Conservation (phyloP, 2,797 vertebrate species). For the Acridotheres tristis region DNA sequence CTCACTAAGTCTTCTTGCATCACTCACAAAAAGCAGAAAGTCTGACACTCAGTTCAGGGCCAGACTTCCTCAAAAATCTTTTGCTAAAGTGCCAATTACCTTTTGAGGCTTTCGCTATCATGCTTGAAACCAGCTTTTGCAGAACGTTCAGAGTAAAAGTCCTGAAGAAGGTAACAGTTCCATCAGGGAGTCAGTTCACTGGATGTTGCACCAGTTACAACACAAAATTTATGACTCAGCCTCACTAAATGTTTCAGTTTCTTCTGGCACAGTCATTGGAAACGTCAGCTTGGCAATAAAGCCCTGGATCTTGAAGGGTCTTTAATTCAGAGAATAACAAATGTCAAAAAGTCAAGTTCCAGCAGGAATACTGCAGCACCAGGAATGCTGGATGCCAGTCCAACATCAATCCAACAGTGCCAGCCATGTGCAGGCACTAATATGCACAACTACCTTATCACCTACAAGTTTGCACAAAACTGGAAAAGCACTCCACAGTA, state of each 20-base stretch:
- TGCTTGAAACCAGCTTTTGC: not conserved
- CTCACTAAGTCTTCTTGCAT: not conserved
- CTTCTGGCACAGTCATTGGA: not conserved
- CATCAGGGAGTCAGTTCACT: not conserved
- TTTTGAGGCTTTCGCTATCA: not conserved
- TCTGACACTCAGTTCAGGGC: not conserved
- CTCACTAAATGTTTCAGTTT: not conserved
- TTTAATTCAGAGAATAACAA: conserved; percentile 37
- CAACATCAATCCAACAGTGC: not conserved
- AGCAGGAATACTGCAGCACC: not conserved
- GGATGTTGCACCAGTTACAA: not conserved
- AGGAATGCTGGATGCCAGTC: not conserved
- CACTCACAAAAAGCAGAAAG: not conserved
- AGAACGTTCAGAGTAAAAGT: not conserved
- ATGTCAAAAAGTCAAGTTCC: not conserved
- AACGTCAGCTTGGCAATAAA: not conserved
- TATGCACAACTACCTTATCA: not conserved
- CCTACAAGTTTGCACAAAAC: fast-evolving
- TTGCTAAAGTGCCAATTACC: not conserved
- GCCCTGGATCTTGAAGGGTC: not conserved
- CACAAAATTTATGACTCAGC: not conserved
- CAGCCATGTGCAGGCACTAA: not conserved
- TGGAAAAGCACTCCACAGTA: not conserved
- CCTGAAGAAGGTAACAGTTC: not conserved
- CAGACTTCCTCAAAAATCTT: not conserved